Evolutionary conservation across 2,113 vertebrate species (phyloP).

Genomic region (Sula dactylatra): DNA sequence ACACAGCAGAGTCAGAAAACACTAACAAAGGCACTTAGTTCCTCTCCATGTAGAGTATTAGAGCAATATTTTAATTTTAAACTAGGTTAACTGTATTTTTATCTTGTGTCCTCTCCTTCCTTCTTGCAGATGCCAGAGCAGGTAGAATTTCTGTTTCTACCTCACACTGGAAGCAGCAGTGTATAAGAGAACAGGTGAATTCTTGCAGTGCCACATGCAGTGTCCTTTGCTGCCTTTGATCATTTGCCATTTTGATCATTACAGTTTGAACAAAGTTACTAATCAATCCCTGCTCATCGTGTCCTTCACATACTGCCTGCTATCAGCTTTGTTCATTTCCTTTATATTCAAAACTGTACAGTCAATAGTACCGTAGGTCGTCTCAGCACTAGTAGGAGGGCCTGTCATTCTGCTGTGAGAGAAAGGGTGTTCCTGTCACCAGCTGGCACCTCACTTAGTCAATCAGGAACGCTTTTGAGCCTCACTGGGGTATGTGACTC

Average conservation of each 20-base stretch:
- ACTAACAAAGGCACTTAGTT: neutral
- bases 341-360: neutral
- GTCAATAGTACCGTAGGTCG: neutral
- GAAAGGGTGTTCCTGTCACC: neutral
- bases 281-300: slow-evolving; percentile 46
- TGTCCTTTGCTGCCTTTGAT: slow-evolving; percentile 50
- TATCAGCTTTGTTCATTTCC: neutral
- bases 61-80: neutral
- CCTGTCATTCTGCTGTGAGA: neutral
- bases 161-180: neutral
- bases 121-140: neutral
- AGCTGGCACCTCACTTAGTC: neutral
- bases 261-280: slow-evolving; percentile 13
- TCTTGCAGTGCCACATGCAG: neutral
- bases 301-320: neutral
- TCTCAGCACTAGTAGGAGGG: neutral
- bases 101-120: neutral
- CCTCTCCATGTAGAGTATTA: neutral
- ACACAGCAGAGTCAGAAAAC: neutral
- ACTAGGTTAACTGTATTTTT: slow-evolving; percentile 13
- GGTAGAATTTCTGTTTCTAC: neutral
- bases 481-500: neutral
- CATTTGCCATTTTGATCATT: slow-evolving; percentile 47
- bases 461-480: neutral
- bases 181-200: neutral